Base-by-base conservation (phyloP, 2,797 vertebrate genomes). In the Simalia tracyae region DNA sequence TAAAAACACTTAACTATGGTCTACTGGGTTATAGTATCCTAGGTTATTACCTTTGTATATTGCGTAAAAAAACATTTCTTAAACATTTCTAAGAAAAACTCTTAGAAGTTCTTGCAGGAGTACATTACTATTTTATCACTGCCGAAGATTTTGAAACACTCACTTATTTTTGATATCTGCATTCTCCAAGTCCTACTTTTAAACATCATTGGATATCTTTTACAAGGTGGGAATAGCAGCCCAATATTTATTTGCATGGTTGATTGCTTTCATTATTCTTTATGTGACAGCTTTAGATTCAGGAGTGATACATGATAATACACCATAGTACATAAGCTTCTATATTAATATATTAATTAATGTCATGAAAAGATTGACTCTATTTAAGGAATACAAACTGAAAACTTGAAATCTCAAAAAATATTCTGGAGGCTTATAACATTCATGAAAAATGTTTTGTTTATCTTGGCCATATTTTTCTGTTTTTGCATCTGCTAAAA, bases 391-490 rank as follows among this genome's bases (percentile, higher is more conserved):
- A 81, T 81, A 46, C 42, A 81, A 5, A 63, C 88, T 95, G 91
- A 92, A 92, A 56, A 89, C 95, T 96, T 97, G 93, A 96, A 95
- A 84, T 42, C 93, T 95, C 95, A 54, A 93, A 85, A 94, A 91
- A 91, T 94, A 90, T 95, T 93, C 92, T 89, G 94, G 95, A 76
- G 64, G 89, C 87, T 94, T 91, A 50, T 92, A 89, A 92, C 22
- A 92, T 89, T 87, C 88, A 87, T 87, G 42, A 92, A 92, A 94
- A 90, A 87, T 92, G 93, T 94, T 94, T 93, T 95, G 85, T 93
- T 90, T 96, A 93, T 94, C 92, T 97, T 94, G 90, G 96, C 96
- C 96, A 14, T 95, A 94, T 94, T 95, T 95, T 96, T 97, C 93
- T 91, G 68, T 95, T 95, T 95, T 95, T 91, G 96, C 91, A 92